These are phyloP conservation scores for Luffia ferchaultella DNA, from an alignment of 2,888 invertebrate species.

Conservation along the genomic window DNA sequence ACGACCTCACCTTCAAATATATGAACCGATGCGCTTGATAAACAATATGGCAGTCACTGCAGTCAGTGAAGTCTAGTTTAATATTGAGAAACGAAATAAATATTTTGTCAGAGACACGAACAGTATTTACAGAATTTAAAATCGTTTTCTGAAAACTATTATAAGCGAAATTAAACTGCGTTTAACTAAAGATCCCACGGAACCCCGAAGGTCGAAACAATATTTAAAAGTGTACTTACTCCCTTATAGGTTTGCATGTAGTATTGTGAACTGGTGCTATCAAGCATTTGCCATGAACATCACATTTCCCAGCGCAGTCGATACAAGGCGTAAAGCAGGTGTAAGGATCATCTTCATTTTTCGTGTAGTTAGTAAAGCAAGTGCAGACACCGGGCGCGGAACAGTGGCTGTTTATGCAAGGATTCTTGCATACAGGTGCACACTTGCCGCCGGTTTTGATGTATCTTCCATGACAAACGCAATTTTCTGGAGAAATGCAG, in stretches of 20 bases:
- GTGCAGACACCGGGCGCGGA: conserved; percentile 1
- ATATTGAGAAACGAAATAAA: no score
- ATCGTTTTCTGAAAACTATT: no score
- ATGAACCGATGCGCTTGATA: no score
- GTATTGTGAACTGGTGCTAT: not conserved
- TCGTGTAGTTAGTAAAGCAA: conserved; percentile 1
- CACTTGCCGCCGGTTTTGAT: conserved; percentile 13
- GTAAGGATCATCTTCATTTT: not conserved
- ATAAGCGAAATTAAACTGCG: no score
- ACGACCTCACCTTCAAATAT: no score
- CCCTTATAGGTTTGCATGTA: not conserved
- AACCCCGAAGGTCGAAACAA: not conserved
- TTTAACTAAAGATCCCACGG: no score
- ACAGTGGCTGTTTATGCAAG: conserved; percentile 25
- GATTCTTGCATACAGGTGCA: not conserved
- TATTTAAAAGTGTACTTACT: not conserved
- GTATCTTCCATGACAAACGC: conserved; percentile 47
- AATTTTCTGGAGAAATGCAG: conserved; percentile 68
- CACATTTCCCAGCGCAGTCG: not conserved
- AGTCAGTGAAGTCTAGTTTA: no score
- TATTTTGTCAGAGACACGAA: no score
- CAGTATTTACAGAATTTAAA: no score
- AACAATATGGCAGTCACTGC: no score
- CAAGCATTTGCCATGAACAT: not conserved
- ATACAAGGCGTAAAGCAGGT: not conserved